Evolutionary conservation across 2,888 invertebrate species (phyloP), one percentile per base, ranked within the genome.

Genomic region (Sphinx pinastri): DNA sequence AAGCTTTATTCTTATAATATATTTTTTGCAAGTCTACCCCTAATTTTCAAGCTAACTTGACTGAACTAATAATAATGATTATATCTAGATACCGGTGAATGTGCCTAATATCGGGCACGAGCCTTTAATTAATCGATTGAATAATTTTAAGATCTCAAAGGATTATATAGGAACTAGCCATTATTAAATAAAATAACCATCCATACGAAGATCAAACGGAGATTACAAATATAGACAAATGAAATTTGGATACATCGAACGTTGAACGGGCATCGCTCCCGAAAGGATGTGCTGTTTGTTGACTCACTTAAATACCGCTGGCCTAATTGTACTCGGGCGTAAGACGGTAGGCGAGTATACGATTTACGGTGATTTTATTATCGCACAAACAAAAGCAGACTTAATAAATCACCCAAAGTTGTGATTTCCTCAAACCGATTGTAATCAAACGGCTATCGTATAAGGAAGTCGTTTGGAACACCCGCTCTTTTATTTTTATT

Each of bases 221-320:
- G 47, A 63, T 63, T 68, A 68, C 57, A 70, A 74, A 75, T 74
- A 73, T 75, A 77, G 73, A 76, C 74, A 78, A 76, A 74, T 75
- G 77, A 82, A 78, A 80, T 81, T 81, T 79, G 75, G 75, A 76
- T 77, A 75, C 74, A 63, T 19, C 49, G 13, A 19, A 47, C 55
- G 54, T 16, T 73, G 75, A 75, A 76, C 81, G 91, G 88, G 71
- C 92, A 83, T 83, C 86, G 90, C 84, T 84, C 90, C 86, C 83
- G 72, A 80, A 82, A 86, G 90, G 90, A 88, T 86, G 88, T 83
- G 79, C 74, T 88, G 89, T 92, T 92, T 93, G 85, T 91, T 90
- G 83, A 82, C 81, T 82, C 83, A 87, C 85, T 87, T 86, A 82
- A 82, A 87, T 84, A 80, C 79, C 78, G 78, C 81, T 85, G 86